Base-by-base conservation (phyloP, 2,888 invertebrate species). In the Brachynemurus nebulosus region DNA sequence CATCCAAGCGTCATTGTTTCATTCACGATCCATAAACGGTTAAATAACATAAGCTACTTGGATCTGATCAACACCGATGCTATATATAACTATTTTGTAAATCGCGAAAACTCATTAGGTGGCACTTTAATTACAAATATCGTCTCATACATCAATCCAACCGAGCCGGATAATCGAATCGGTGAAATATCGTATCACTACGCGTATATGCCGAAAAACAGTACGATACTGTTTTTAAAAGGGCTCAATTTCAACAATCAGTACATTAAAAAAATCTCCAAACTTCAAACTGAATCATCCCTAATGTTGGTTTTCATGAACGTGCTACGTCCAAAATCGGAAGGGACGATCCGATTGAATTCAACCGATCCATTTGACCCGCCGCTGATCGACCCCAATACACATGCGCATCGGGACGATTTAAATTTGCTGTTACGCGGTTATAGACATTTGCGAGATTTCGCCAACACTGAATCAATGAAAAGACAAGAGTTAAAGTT, bases 271-370 rank as follows among this genome's bases (percentile, higher is more conserved):
- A n/a, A n/a, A n/a, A n/a, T n/a, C n/a, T n/a, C n/a, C n/a, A n/a
- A n/a, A 6, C 42, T 88, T 0, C 65, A 90, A 35, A 70, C 77
- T 19, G 72, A 78, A 45, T 71, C 82, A 0, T 88, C 89, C 57
- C 84, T 86, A 0, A 89, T 88, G 86, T 83, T 84, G 0, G 83
- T 89, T 48, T 62, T 88, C 18, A 88, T 88, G 0, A 62, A 89
- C 3, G 61, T 90, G 1, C 62, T 90, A 11, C 66, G 89, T 11
- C 57, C 58, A 18, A 55, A 57, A 48, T 57, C 59, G 4, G 18
- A 42, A 11, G 60, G 60, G n/a, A 47, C 39, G 1, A 46, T 61
- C 6, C 51, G 48, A 17, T 46, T 61, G 18, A 52, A 52, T 48
- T 55, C 58, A 4, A 52, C 45, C 1, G 48, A 53, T 47, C 57